A percentile compares a stretch with the other conserved stretches of the same genome.
Conservation (phyloP, 2,797 vertebrate species). For the Lacerta viridis region DNA sequence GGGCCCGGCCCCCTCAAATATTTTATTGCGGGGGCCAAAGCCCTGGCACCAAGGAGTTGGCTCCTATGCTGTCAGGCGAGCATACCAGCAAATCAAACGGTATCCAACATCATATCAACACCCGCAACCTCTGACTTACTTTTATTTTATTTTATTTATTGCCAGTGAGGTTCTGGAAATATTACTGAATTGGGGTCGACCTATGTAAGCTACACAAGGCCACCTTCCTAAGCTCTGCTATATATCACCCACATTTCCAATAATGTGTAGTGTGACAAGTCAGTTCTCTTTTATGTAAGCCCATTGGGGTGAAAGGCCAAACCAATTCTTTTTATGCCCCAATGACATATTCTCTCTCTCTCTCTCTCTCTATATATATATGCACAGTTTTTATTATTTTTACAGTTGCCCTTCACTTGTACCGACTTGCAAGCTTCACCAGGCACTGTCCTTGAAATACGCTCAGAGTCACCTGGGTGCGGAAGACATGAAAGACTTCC, state of each 20-base stretch:
- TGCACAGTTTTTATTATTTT: background rate
- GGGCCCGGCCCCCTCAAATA: too few relatives aligned
- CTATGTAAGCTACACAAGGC: background rate
- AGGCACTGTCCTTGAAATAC: constrained; percentile 45
- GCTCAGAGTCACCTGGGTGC: constrained; percentile 57
- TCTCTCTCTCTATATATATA: constrained; percentile 31
- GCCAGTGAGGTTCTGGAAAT: background rate
- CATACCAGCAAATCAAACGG: background rate
- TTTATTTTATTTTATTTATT: too few relatives aligned
- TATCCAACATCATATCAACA: background rate
- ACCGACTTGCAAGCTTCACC: constrained; percentile 36
- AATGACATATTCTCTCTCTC: background rate
- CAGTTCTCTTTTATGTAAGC: constrained; percentile 37
- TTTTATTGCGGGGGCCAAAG: too few relatives aligned
- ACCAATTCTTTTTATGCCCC: constrained; percentile 34
- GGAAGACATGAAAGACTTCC: constrained; percentile 68
- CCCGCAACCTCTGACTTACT: background rate
- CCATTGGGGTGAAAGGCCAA: constrained; percentile 30
- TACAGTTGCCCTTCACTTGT: constrained; percentile 12
- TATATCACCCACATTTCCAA: constrained; percentile 34
- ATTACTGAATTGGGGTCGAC: background rate
- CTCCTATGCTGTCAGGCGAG: background rate
- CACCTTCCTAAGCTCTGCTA: background rate
- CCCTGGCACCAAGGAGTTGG: too few relatives aligned
- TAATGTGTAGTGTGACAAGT: background rate